Evolutionary conservation across 2,797 vertebrate species (phyloP), one percentile per base, ranked within the genome.

Genomic region (Coregonus sp.): DNA sequence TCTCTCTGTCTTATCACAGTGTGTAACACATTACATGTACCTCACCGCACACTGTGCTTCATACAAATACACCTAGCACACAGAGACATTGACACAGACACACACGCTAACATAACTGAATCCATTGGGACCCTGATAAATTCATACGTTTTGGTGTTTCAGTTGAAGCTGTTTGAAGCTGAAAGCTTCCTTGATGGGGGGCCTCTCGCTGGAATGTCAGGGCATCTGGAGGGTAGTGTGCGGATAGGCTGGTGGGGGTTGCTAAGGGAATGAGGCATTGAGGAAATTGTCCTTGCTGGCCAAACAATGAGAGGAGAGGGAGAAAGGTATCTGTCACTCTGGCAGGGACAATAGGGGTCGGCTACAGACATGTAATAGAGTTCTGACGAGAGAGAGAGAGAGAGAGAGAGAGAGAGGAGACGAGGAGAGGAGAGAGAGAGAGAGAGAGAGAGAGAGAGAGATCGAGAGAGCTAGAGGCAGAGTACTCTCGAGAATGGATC

Each of bases 181-280:
- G 40, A 47, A 11, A 47, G 40, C 40, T 2, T 47, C 7, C 40
- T 47, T 9, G 7, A 9, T 47, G 40, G 7, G 40, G 37, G 40
- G 40, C 40, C 40, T 47, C 40, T 47, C 9, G 9, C 40, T 47
- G 40, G 40, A 47, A 47, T 47, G 40, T 47, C 40, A 47, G 9
- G 9, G 40, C 40, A 47, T 47, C 40, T 47, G 40, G 9, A 47
- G 9, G 40, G 40, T 47, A 12, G 40, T 47, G 40, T 47, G 40
- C 40, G 40, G 40, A 9, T 47, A 5, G 56, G 56, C 18, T 59
- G 56, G n/a, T 18, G n/a, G 56, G n/a, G n/a, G 56, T 59, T 59
- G 56, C n/a, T n/a, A 59, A n/a, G n/a, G 56, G 56, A 59, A 59
- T n/a, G 56, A n/a, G 20, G 56, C 56, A 59, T 59, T 59, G 56